These are phyloP conservation scores for Donacobius atricapilla DNA, from an alignment of 2,113 vertebrate species.

Conservation along the genomic window DNA sequence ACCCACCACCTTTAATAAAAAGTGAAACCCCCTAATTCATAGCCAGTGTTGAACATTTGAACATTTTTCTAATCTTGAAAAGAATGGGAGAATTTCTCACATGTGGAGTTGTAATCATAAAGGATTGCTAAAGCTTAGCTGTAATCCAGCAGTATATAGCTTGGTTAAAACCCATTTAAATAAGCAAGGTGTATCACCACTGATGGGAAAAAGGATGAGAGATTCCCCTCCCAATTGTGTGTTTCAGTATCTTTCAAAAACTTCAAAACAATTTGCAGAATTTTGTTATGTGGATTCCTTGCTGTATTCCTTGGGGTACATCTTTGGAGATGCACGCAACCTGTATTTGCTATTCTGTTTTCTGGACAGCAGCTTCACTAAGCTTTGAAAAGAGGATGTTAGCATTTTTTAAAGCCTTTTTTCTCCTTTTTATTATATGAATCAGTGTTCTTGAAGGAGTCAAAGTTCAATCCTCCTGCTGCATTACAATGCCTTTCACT, in stretches of 20 bases:
- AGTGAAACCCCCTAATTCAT: background rate
- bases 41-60: background rate
- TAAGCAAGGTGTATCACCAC: background rate
- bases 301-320: background rate
- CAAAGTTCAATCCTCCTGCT: slow-evolving; percentile 74
- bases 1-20: background rate
- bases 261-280: slow-evolving; percentile 13
- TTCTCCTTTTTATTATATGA: slow-evolving; percentile 70
- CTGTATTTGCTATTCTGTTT: slow-evolving; percentile 54
- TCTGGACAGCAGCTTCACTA: slow-evolving; percentile 46
- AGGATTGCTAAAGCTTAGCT: background rate
- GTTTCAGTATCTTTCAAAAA: slow-evolving; percentile 3
- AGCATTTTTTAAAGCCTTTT: slow-evolving; percentile 74
- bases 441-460: slow-evolving; percentile 73
- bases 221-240: background rate
- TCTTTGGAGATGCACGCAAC: background rate
- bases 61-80: background rate
- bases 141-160: background rate
- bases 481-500: slow-evolving; percentile 75
- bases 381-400: slow-evolving; percentile 62
- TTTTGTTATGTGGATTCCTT: background rate
- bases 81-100: background rate
- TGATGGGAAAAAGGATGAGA: background rate
- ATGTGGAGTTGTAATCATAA: background rate
- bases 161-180: slow-evolving; percentile 2